Conservation (phyloP, 2,113 vertebrate genomes). For the Hylia prasina region DNA sequence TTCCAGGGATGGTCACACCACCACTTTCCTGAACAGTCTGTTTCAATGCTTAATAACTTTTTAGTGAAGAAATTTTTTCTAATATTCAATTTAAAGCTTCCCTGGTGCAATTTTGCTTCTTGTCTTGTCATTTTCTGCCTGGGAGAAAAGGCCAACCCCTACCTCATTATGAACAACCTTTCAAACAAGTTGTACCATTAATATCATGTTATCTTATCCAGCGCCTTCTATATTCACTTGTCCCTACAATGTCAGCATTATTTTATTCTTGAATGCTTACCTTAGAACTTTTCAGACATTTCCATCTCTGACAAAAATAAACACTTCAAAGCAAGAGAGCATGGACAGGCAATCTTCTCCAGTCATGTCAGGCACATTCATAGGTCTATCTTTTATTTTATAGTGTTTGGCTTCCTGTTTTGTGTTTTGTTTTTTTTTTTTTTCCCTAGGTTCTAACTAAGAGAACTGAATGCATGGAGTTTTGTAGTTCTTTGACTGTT, state of each 20-base stretch:
- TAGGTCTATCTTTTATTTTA: not conserved
- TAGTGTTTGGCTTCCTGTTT: not conserved
- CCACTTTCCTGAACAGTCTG: not conserved
- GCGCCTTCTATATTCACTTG: not conserved
- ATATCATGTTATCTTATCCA: not conserved
- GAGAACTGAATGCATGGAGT: not conserved
- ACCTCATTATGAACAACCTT: not conserved
- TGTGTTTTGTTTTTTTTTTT: no score
- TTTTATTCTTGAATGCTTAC: not conserved
- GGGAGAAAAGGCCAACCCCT: not conserved
- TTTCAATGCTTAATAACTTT: not conserved
- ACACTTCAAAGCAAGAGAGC: not conserved
- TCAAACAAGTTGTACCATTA: not conserved
- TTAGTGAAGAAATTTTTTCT: not conserved
- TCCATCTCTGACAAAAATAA: not conserved
- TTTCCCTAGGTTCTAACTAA: not conserved
- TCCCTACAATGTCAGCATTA: not conserved
- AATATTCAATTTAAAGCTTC: not conserved
- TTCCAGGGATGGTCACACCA: not conserved
- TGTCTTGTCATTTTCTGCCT: not conserved
- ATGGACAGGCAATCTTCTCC: not conserved
- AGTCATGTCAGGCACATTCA: not conserved
- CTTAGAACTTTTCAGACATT: not conserved
- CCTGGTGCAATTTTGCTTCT: not conserved
- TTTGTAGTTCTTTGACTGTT: not conserved